Conservation (phyloP, 2,888 invertebrate genomes). For the Caenorhabditis wallacei region DNA sequence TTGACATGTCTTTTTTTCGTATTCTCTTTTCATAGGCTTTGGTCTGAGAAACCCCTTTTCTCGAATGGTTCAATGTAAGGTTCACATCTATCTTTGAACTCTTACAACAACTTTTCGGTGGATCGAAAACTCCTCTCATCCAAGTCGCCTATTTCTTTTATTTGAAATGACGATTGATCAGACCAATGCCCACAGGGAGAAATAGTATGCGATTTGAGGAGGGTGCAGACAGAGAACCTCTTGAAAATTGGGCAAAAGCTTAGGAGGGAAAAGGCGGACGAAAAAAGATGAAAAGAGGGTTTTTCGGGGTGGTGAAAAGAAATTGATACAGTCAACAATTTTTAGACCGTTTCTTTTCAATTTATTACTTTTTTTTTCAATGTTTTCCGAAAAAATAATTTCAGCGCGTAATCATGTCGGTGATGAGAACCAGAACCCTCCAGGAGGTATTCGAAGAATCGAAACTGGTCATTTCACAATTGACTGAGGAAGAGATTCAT, state of each 20-base stretch:
- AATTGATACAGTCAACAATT: conserved; percentile 47
- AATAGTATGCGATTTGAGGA: conserved; percentile 23
- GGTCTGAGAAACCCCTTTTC: not conserved
- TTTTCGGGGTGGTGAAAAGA: conserved; percentile 31
- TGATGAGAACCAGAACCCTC: conserved; percentile 67
- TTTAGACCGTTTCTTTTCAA: not conserved
- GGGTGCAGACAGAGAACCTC: conserved; percentile 39
- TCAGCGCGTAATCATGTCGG: conserved; percentile 67
- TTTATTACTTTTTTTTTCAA: not conserved
- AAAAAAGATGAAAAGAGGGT: conserved; percentile 27
- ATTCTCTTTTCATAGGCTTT: not conserved
- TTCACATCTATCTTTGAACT: conserved; percentile 12
- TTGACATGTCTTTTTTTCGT: not conserved
- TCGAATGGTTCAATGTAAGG: not conserved
- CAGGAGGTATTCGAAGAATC: conserved; percentile 73
- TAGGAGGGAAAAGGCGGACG: conserved; percentile 51
- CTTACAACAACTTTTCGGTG: conserved; percentile 25
- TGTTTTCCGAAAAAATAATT: conserved; percentile 15
- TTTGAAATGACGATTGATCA: conserved; percentile 60
- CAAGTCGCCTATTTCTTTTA: conserved; percentile 5
- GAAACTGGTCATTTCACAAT: conserved; percentile 67
- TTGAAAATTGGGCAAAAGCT: conserved; percentile 45
- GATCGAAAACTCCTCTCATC: not conserved
- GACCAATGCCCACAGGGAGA: conserved; percentile 51
- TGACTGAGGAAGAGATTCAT: conserved; percentile 70